Base-by-base conservation (phyloP, 2,797 vertebrate species). In the Darevskia nairensis region DNA sequence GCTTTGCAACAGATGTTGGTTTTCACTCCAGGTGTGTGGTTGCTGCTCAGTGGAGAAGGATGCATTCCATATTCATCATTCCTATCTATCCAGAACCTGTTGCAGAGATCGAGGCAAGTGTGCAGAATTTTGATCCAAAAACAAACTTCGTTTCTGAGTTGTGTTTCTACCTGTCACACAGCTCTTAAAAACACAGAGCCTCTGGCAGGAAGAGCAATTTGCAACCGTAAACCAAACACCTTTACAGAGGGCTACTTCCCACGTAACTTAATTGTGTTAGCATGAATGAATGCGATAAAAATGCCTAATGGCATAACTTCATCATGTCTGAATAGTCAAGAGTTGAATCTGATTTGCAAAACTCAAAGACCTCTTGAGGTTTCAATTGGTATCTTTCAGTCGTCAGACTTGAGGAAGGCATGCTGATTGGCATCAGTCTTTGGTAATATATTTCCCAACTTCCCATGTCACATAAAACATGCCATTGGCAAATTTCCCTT, bases 11-110 rank as follows among this genome's bases (percentile, higher is more conserved):
- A 89, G 89, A 50, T 75, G 39, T 41, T 32, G 23, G 27, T 19
- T 84, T 90, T 90, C 41, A 75, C 68, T 79, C 39, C n/a, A 84
- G 81, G 59, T 35, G 81, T 68, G 80, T 64, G 32, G 29, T 68
- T 46, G 23, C 27, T 82, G 50, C 74, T 86, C 23, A 78, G 80
- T 27, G 44, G 64, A 79, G 76, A 82, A 39, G 35, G 29, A 64
- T 72, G 23, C 15, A 21, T 83, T 77, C 75, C 50, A 83, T 86
- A 46, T 86, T 79, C 80, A 87, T 84, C 66, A 32, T 27, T 87
- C 19, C n/a, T 80, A n/a, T 46, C 27, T 41, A n/a, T 46, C 27
- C 32, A 59, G 21, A 59, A 23, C 55, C n/a, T 66, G 41, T 78
- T 66, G 66, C 64, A 86, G 68, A 79, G 50, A 64, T 41, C 75